phyloP scores from a whole-genome alignment of 2,888 invertebrate genomes.

The Hylaea fasciaria region DNA sequence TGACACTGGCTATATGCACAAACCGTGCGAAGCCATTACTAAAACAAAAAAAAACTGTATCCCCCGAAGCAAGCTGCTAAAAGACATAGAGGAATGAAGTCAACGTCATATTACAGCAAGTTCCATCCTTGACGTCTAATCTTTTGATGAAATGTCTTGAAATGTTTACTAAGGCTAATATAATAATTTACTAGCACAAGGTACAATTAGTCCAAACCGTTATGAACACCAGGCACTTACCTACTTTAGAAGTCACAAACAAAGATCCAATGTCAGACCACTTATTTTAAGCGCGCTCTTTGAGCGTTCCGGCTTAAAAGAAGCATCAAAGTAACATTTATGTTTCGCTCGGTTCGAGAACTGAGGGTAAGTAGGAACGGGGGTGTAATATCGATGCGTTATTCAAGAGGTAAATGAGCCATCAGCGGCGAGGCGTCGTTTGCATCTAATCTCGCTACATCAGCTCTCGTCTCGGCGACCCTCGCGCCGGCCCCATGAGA shows the following conservation, averaged over 20 bases:
- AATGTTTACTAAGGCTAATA: no score
- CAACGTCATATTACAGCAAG: no score
- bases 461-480: slow-evolving; percentile 63
- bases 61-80: no score
- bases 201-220: no score
- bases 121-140: no score
- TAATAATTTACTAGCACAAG: no score
- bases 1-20: no score
- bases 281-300: slow-evolving; percentile 8
- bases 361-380: slow-evolving; percentile 44
- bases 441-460: slow-evolving; percentile 79
- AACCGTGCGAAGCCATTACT: no score
- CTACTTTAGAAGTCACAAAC: not conserved
- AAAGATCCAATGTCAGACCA: slow-evolving; percentile 4
- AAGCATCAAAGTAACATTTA: slow-evolving; percentile 43
- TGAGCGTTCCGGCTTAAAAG: slow-evolving; percentile 22
- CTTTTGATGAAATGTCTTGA: no score
- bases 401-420: slow-evolving; percentile 81
- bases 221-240: no score
- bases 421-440: slow-evolving; percentile 76
- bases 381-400: slow-evolving; percentile 74
- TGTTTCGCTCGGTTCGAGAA: slow-evolving; percentile 28
- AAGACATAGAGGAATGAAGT: no score
- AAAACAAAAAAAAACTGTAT: no score
- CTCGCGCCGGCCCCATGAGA: slow-evolving; percentile 54